Base-by-base conservation (phyloP, 2,888 invertebrate species). In the Euphydryas editha region DNA sequence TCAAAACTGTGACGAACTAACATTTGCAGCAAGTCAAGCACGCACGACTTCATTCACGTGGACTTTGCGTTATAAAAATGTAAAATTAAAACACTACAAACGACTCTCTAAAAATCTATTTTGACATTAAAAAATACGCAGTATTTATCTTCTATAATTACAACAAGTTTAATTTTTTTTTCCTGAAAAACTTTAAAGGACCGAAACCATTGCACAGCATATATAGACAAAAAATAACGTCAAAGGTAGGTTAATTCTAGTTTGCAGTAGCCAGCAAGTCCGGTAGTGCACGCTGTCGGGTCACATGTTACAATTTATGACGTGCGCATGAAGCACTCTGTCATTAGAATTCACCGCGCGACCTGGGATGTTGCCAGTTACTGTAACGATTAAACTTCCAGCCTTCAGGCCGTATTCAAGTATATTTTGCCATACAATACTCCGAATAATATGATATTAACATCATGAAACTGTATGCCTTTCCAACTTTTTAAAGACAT, bases 271-370 rank as follows among this genome's bases (percentile, higher is more conserved):
- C n/a, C 24, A 51, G 20, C 20, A 20, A 47, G 49, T 51, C 13
- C 49, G 13, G n/a, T 17, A 18, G 18, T 51, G 15, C 24, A 24
- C 24, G 49, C 49, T 17, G 11, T 17, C n/a, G 8, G 49, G n/a
- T 51, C 24, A 1, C 1, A n/a, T 54, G 17, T 54, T 17, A 36
- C 36, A 54, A 36, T 21, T 36, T 54, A 36, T 24, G 17, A 21
- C 21, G 36, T 54, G 54, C 24, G 51, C 20, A 47, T 20, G 47
- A 20, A 21, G 24, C 54, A 17, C 10, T 54, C 36, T 54, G 36
- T 54, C 54, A 36, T 54, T 54, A 54, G 36, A 54, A 36, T 54
- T 36, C 54, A 54, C 36, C 54, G 36, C 30, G 36, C 54, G 54
- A 36, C 2, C 54, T 54, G 54, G 54, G 54, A 24, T 17, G 30